These are phyloP conservation scores for Centruroides vittatus DNA, from an alignment of 1,140 invertebrate genomes.

Conservation along the genomic window DNA sequence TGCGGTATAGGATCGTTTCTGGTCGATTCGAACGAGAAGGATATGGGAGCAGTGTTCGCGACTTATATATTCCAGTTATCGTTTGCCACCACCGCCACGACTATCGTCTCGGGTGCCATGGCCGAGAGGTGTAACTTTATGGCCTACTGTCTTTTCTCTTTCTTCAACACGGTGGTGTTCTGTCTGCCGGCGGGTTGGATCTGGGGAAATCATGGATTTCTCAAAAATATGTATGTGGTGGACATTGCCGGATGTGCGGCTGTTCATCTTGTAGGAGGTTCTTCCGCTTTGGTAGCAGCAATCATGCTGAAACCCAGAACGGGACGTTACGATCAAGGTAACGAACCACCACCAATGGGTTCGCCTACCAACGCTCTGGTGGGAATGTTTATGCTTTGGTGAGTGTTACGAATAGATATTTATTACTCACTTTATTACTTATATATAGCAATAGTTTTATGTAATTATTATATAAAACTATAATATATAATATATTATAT, in stretches of 20 bases:
- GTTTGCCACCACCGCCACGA: slow-evolving; percentile 80
- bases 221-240: slow-evolving; percentile 60
- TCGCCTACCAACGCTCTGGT: slow-evolving; percentile 80
- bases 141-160: slow-evolving; percentile 78
- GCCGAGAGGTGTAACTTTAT: slow-evolving; percentile 77
- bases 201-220: slow-evolving; percentile 72
- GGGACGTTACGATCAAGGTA: slow-evolving; percentile 65
- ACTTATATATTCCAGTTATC: slow-evolving; percentile 45
- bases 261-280: slow-evolving; percentile 73
- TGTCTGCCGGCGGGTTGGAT: slow-evolving; percentile 82
- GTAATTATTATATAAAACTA: too few species aligned
- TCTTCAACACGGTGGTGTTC: slow-evolving; percentile 77
- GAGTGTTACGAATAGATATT: neutral
- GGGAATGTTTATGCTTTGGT: slow-evolving; percentile 83
- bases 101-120: slow-evolving; percentile 70
- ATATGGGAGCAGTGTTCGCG: slow-evolving; percentile 19
- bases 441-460: too few species aligned
- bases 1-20: slow-evolving; percentile 41
- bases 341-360: slow-evolving; percentile 56
- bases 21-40: slow-evolving; percentile 29
- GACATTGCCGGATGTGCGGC: slow-evolving; percentile 60
- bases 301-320: slow-evolving; percentile 74
- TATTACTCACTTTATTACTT: neutral
- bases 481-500: too few species aligned
- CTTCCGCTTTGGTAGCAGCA: slow-evolving; percentile 65